Percentiles rank a stretch among this genome's conserved stretches.
phyloP scores from a whole-genome alignment of 2,113 vertebrate genomes.

The Psammodynastes pulverulentus region DNA sequence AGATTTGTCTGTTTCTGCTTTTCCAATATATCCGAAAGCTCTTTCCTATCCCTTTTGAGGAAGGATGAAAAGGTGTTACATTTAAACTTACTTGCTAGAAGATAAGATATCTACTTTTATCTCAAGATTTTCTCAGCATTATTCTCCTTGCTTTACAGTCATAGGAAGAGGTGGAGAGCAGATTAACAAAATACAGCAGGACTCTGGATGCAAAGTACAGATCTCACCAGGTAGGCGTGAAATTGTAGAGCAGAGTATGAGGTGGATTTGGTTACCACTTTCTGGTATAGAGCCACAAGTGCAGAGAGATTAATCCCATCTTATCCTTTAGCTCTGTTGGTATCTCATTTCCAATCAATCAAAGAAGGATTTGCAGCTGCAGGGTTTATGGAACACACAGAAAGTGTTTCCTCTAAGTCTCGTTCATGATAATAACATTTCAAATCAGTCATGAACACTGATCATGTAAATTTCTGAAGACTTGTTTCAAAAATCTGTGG shows the following conservation, averaged over 20 bases:
- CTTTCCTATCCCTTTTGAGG: neutral
- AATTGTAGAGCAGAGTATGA: neutral
- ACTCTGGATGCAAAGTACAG: conserved; percentile 94
- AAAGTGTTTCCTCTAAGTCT: neutral
- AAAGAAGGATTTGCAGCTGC: neutral
- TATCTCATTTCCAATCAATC: neutral
- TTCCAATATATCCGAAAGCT: neutral
- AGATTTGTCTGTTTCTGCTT: no score
- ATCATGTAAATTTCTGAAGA: neutral
- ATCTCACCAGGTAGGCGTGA: conserved; percentile 82
- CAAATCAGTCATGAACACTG: neutral
- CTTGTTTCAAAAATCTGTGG: neutral
- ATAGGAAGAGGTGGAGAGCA: conserved; percentile 93
- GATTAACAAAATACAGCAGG: conserved; percentile 94
- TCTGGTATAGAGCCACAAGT: neutral
- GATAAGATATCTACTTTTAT: neutral
- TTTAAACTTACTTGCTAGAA: neutral
- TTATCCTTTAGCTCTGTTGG: neutral
- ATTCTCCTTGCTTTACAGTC: conserved; percentile 66
- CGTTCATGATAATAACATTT: neutral
- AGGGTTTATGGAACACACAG: neutral
- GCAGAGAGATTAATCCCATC: neutral
- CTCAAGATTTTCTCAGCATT: neutral
- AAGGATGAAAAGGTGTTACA: neutral
- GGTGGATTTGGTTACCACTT: neutral